Evolutionary conservation across 2,888 invertebrate genomes (phyloP).

Genomic region (Andrena bucephala): DNA sequence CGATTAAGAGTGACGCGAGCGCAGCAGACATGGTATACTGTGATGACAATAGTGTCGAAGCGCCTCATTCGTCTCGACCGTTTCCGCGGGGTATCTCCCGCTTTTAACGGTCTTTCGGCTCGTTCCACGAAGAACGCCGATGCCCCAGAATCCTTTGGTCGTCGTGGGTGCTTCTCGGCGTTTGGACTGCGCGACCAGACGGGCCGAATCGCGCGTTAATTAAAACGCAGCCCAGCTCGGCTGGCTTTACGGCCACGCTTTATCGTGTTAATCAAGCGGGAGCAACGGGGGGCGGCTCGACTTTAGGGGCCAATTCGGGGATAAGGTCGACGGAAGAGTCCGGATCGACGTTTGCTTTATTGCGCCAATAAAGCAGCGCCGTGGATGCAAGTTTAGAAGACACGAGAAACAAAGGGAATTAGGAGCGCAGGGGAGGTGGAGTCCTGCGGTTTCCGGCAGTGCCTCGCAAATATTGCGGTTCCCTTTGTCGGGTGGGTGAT

Average conservation of each 20-base stretch:
- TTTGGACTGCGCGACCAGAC: conserved; percentile 10
- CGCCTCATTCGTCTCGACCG: conserved; percentile 30
- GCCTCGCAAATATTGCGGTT: conserved; percentile 52
- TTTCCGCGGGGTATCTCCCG: conserved; percentile 17
- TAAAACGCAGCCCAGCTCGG: conserved; percentile 25
- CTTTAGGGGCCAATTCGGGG: conserved; percentile 17
- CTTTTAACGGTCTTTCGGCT: conserved; percentile 21
- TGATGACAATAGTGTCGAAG: conserved; percentile 40
- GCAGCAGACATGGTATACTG: conserved; percentile 10
- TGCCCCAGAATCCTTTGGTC: not conserved
- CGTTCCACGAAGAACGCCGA: conserved; percentile 13
- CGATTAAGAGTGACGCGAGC: conserved; percentile 44
- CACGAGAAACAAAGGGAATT: conserved; percentile 42
- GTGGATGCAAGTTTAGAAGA: conserved; percentile 5
- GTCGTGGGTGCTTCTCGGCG: not conserved
- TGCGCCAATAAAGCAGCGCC: conserved; percentile 12
- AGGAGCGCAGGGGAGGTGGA: not conserved
- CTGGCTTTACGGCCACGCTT: conserved; percentile 4
- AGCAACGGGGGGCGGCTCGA: not conserved
- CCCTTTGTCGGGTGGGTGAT: conserved; percentile 6
- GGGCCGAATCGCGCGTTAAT: conserved; percentile 31
- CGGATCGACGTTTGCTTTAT: conserved; percentile 34
- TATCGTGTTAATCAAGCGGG: conserved; percentile 42
- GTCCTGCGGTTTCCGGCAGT: conserved; percentile 38
- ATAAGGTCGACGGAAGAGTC: not conserved